Evolutionary conservation across 2,888 invertebrate species (phyloP), one percentile per base, ranked within the genome.

Genomic region (Iselma pallidipennis): DNA sequence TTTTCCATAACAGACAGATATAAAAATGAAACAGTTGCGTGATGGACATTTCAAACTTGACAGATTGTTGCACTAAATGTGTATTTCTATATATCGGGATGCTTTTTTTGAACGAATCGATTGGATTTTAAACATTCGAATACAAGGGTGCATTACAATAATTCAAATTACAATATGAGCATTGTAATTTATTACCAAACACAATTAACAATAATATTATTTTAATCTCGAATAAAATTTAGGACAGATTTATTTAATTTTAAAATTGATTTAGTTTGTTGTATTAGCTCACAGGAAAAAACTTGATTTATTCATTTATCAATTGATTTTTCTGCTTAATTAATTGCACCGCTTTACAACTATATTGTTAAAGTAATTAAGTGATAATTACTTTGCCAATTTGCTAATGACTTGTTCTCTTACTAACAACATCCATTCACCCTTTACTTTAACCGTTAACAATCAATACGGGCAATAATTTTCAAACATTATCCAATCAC

Each of bases 1-100:
- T 26, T 51, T 42, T n/a, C 49, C 52, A 51, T 37, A 21, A 45
- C 51, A 45, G 37, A 16, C 31, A 28, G 29, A 26, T 52, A 51
- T 33, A 59, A 59, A 59, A 33, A 33, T 33, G 14, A n/a, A 33
- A 33, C 4, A 42, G 42, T 42, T 42, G 42, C 42, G 42, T 50
- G 53, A 59, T 31, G 53, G 54, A 59, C 54, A 55, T 49, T 52
- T 33, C 23, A 59, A 53, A 31, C 19, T 49, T 29, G 33, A 59
- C 33, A 28, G 29, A 33, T 49, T 49, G 25, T 4, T 25, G 25
- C 25, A 25, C n/a, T n/a, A n/a, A n/a, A n/a, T n/a, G n/a, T n/a
- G n/a, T n/a, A n/a, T n/a, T n/a, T n/a, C n/a, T n/a, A n/a, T 19
- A n/a, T n/a, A n/a, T 37, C 16, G 14, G 7, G 37, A n/a, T 1